Evolutionary conservation across 2,113 vertebrate species (phyloP).

Genomic region (Scytalopus superciliaris): DNA sequence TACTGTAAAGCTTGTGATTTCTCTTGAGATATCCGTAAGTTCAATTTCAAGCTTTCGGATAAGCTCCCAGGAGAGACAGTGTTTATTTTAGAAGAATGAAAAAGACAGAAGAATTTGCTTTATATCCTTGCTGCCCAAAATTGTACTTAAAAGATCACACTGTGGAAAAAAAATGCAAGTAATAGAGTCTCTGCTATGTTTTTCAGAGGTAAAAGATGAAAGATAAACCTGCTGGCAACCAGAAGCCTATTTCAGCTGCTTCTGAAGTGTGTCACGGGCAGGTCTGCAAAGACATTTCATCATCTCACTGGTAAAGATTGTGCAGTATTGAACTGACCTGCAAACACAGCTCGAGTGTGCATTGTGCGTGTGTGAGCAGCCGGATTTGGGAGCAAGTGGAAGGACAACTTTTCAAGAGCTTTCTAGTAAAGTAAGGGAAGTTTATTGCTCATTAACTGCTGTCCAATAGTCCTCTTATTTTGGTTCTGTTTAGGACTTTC

Average conservation of each 20-base stretch:
- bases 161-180: background rate
- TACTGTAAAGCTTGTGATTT: background rate
- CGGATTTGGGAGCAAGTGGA: background rate
- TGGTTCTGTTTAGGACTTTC: background rate
- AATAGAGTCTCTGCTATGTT: background rate
- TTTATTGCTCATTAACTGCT: background rate
- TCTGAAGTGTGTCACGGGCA: background rate
- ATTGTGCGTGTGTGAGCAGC: background rate
- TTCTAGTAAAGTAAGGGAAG: background rate
- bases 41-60: background rate
- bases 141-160: background rate
- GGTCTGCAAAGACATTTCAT: background rate
- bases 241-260: background rate
- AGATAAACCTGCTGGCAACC: background rate
- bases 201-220: background rate
- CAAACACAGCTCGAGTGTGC: background rate
- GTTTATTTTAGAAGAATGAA: background rate
- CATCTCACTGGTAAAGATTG: background rate
- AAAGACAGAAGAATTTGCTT: background rate
- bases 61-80: background rate
- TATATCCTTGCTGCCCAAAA: background rate
- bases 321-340: background rate
- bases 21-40: background rate
- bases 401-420: background rate
- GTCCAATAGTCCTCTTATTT: background rate